Percentiles rank a stretch among this genome's conserved stretches.
phyloP scores from a whole-genome alignment of 2,888 invertebrate species.

The Coenonympha glycerion region DNA sequence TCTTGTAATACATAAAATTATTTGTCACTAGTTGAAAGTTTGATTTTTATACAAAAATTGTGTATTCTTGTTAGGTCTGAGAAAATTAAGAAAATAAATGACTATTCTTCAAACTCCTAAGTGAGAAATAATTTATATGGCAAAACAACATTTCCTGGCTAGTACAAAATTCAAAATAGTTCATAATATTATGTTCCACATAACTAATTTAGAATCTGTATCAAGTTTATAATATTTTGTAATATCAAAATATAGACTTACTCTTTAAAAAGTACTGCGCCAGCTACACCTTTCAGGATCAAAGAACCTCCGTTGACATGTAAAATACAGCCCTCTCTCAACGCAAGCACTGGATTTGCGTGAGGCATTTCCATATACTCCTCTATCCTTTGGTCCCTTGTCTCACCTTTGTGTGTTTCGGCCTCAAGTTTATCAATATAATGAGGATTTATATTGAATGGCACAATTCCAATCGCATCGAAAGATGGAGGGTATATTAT shows the following conservation, averaged over 20 bases:
- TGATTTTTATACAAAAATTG: no score
- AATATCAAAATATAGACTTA: conserved; percentile 51
- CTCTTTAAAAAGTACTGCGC: conserved; percentile 80
- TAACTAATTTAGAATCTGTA: no score
- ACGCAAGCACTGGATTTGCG: conserved; percentile 79
- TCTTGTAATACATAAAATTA: no score
- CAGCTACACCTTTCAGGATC: conserved; percentile 77
- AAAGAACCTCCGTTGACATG: conserved; percentile 76
- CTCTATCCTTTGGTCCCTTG: conserved; percentile 82
- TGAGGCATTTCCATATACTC: conserved; percentile 80
- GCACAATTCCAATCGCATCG: conserved; percentile 81
- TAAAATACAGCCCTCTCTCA: conserved; percentile 83
- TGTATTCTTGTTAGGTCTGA: no score
- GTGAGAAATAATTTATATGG: no score
- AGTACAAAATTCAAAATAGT: no score
- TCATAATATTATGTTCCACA: no score
- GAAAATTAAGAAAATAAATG: no score
- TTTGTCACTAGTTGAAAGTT: no score
- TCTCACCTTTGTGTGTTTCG: conserved; percentile 85
- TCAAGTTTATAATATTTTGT: no score
- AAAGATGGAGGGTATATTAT: conserved; percentile 85
- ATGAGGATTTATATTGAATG: conserved; percentile 91
- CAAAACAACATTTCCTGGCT: no score
- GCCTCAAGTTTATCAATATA: conserved; percentile 80
- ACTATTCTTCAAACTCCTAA: no score